phyloP scores from a whole-genome alignment of 2,888 invertebrate species.

The Ryuthela nishihirai region DNA sequence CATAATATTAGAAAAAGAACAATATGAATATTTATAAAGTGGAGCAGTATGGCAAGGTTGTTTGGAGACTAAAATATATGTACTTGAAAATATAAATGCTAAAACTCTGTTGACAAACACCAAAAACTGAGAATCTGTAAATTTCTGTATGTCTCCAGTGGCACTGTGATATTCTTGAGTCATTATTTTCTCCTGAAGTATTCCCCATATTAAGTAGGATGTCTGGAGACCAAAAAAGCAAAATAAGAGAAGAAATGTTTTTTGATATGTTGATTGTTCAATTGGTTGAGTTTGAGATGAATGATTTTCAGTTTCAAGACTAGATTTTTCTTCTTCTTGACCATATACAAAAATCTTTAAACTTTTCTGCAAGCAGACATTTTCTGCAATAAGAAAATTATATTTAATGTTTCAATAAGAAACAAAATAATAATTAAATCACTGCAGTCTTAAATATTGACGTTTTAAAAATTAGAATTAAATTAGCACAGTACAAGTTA shows the following conservation, averaged over 20 bases:
- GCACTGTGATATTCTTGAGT: constrained; percentile 57
- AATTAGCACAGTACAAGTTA: too few relatives aligned
- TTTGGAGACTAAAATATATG: constrained; percentile 59
- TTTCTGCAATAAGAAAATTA: constrained; percentile 16
- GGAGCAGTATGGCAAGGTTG: constrained; percentile 74
- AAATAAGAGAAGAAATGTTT: constrained; percentile 62
- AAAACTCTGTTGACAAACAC: constrained; percentile 92
- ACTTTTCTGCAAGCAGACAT: constrained; percentile 14
- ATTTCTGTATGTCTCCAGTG: constrained; percentile 54
- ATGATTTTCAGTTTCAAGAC: neutral
- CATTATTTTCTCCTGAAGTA: constrained; percentile 97
- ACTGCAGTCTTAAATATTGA: too few relatives aligned
- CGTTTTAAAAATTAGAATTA: too few relatives aligned
- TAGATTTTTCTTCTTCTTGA: constrained; percentile 10
- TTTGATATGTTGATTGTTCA: constrained; percentile 50
- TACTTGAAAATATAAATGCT: constrained; percentile 69
- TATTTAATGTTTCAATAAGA: too few relatives aligned
- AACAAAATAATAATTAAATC: too few relatives aligned
- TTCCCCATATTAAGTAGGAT: constrained; percentile 92
- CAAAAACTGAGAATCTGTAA: constrained; percentile 92
- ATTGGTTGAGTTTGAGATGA: constrained; percentile 6
- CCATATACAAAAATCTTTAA: constrained; percentile 39
- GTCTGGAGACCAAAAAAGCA: constrained; percentile 86
- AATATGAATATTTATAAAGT: constrained; percentile 89
- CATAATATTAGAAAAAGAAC: constrained; percentile 94